Base-by-base conservation (phyloP, 2,888 invertebrate species). In the Lithophane leautieri region DNA sequence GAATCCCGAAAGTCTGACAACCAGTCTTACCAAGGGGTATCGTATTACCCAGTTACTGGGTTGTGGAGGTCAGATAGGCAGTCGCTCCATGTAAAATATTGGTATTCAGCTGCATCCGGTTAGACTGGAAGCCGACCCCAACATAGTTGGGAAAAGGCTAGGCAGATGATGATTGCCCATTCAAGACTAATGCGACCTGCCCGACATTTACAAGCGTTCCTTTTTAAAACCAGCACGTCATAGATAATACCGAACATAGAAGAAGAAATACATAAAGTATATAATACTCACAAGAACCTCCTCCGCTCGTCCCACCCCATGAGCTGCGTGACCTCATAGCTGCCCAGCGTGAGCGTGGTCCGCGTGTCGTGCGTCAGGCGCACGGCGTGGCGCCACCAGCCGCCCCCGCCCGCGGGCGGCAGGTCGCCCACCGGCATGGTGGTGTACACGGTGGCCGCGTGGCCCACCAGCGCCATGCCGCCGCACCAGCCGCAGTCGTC, bases 301-400 rank as follows among this genome's bases (percentile, higher is more conserved):
- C 97, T 97, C 74, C 97, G 94, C 89, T 98, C 98, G 90, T 98
- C 98, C 98, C 98, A 98, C 0, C 98, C 98, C 12, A 98, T 93
- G 42, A 98, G 97, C 90, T 97, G 97, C 0, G 98, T 98, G 70
- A 98, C 97, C 92, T 98, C 98, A 84, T 97, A 98, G 69, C 97
- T 97, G 0, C 98, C 98, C 90, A 98, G 97, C 0, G 98, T 98
- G 58, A 98, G 93, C 2, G 96, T 92, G 0, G 93, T 92, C n/a
- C 92, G 86, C 0, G 91, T 84, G 54, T 94, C 95, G 2, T 85
- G 89, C 0, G 92, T 91, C 42, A 96, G 82, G 9, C 91, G 82
- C 22, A 95, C 90, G 0, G 95, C 94, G 79, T 96, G 96, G 0
- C 96, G 79, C 96, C 97, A 97, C 19, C 97, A 97, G 6, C 95